Base-by-base conservation (phyloP, 2,888 invertebrate species). In the Acanthosepion esculentum region DNA sequence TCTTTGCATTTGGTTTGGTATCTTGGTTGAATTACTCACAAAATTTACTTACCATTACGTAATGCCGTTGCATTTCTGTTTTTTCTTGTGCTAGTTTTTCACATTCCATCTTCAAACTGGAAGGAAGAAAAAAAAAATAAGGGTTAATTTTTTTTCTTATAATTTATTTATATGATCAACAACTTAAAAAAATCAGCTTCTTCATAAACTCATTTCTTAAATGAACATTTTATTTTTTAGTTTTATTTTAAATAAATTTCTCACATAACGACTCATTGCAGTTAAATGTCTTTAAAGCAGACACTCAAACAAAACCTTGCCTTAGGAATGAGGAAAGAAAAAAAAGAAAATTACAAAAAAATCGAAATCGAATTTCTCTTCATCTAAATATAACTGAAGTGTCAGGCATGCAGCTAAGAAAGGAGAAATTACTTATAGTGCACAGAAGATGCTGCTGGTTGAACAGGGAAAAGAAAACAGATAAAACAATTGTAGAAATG, bases 1-100 rank as follows among this genome's bases (percentile, higher is more conserved):
- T 41, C 2, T 41, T 41, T 41, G 15, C 50, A 5, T 8, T 50
- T 50, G 50, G 50, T 41, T 41, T 50, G 50, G 4, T 50, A 15
- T 50, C 3, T 93, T 26, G 50, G 29, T 92, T 92, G 29, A 50
- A 50, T 92, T 92, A 48, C 20, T 92, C n/a, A 78, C 7, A n/a
- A 1, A 26, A n/a, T 33, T 5, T 53, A 98, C 98, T 98, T 98
- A 99, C 99, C 99, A 99, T 99, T 97, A 99, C 99, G 98, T 99
- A 99, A 98, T 99, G 99, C 98, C 99, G 98, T 98, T 99, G 99
- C 98, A 99, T 99, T 98, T 99, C 99, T 97, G 99, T 99, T 98
- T 99, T 99, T 98, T 99, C 99, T 98, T 98, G 98, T 96, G 99
- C 99, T 97, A 99, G 98, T 98, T 99, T 99, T 98, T 99, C 99